Conservation (phyloP, 2,113 vertebrate species). For the Dicaeum eximium region DNA sequence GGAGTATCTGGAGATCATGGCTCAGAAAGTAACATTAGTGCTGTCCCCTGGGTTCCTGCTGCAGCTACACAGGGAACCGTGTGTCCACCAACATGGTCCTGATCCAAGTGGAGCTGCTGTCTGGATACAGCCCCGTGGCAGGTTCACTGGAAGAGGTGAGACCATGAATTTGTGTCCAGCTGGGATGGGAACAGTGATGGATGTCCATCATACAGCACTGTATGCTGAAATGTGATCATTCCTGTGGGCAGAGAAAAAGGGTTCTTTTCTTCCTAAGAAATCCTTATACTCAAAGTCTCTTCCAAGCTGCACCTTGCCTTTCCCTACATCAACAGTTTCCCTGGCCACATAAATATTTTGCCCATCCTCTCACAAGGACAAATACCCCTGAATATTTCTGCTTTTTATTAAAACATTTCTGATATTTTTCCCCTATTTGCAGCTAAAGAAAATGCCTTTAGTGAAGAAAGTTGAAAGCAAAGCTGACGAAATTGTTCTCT, state of each 20-base stretch:
- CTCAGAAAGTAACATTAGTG: slow-evolving; percentile 35
- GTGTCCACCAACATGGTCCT: slow-evolving; percentile 62
- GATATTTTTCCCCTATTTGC: not conserved
- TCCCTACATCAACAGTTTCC: not conserved
- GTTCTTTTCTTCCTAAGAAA: not conserved
- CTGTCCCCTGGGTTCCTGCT: slow-evolving; percentile 42
- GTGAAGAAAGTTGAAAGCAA: slow-evolving; percentile 58
- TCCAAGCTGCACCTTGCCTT: not conserved
- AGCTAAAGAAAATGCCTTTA: slow-evolving; percentile 55
- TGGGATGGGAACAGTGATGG: not conserved
- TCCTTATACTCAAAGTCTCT: not conserved
- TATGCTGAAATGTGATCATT: not conserved
- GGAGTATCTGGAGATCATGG: not conserved
- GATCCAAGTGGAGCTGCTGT: slow-evolving; percentile 56
- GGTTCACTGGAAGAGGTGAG: slow-evolving; percentile 54
- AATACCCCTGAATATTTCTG: not conserved
- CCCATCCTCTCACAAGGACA: not conserved
- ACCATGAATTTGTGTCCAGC: not conserved
- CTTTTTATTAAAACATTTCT: not conserved
- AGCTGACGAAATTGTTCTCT: slow-evolving; percentile 24
- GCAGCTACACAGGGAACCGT: slow-evolving; percentile 54
- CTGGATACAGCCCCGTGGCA: slow-evolving; percentile 47
- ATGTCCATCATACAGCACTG: not conserved
- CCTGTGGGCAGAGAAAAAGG: not conserved
- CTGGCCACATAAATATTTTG: not conserved